These are phyloP conservation scores for Python bivittatus DNA, from an alignment of 2,113 vertebrate genomes.

Conservation along the genomic window DNA sequence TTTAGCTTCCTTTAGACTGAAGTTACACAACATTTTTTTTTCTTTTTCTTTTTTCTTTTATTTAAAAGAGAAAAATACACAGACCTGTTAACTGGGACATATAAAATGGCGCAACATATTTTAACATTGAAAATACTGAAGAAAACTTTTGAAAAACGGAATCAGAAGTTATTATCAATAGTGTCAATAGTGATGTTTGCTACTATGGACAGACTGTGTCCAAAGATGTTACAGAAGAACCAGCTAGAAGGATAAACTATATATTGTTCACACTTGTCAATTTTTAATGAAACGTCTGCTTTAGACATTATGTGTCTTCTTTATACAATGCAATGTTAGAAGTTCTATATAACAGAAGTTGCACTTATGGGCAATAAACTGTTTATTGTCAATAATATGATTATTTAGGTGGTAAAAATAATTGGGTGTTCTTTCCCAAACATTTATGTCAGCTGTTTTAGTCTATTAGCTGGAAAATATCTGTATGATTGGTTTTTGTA, in stretches of 20 bases:
- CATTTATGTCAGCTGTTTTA: not conserved
- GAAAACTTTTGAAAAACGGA: too few species aligned
- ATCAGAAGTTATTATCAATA: too few species aligned
- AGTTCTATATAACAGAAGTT: not conserved
- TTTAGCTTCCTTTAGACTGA: not conserved
- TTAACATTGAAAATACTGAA: too few species aligned
- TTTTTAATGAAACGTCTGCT: not conserved
- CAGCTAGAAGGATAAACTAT: not conserved
- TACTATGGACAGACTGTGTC: too few species aligned
- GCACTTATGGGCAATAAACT: not conserved
- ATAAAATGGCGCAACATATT: too few species aligned
- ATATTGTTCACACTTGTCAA: not conserved
- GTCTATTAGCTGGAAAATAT: not conserved
- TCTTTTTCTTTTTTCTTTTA: not conserved
- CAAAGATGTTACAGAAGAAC: too few species aligned
- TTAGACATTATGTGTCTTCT: not conserved
- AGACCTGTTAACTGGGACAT: too few species aligned
- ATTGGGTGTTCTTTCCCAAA: not conserved
- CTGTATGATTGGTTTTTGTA: not conserved
- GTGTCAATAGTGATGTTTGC: too few species aligned
- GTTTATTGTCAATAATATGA: not conserved
- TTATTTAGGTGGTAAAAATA: not conserved
- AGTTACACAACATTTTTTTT: not conserved
- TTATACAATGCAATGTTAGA: not conserved
- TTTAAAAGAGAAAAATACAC: too few species aligned